phyloP scores from a whole-genome alignment of 2,888 invertebrate species.

The Coelinius sp. region DNA sequence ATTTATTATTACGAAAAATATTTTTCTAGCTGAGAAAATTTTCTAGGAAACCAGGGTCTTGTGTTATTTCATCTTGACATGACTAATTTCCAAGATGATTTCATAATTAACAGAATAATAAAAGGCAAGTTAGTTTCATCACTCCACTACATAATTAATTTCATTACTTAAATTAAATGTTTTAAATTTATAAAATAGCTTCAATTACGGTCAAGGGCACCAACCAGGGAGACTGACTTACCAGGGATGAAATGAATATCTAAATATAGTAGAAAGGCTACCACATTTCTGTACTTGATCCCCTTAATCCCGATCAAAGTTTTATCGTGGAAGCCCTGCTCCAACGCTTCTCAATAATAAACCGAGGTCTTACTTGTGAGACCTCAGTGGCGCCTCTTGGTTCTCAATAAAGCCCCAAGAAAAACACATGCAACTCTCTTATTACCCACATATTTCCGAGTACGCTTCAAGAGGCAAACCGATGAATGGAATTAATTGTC shows the following conservation, averaged over 20 bases:
- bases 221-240: neutral
- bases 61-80: neutral
- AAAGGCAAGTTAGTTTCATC: neutral
- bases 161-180: neutral
- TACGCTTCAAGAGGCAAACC: conserved; percentile 44
- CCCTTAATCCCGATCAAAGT: conserved; percentile 11
- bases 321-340: conserved; percentile 42
- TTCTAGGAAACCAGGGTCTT: too few species aligned
- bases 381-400: conserved; percentile 36
- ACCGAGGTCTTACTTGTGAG: conserved; percentile 33
- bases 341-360: conserved; percentile 46
- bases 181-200: neutral
- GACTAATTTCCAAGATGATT: neutral
- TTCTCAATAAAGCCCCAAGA: conserved; percentile 37
- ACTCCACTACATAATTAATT: neutral
- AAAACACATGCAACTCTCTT: conserved; percentile 28
- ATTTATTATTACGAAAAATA: neutral
- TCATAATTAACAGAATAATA: neutral
- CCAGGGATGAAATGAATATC: neutral
- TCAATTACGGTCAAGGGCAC: conserved; percentile 1
- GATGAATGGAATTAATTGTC: conserved; percentile 67
- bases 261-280: neutral
- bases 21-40: neutral
- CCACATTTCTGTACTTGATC: neutral
- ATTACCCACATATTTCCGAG: conserved; percentile 33